These are phyloP conservation scores for Stomatorhinus ivindoensis DNA, from an alignment of 2,113 vertebrate genomes.

Conservation along the genomic window DNA sequence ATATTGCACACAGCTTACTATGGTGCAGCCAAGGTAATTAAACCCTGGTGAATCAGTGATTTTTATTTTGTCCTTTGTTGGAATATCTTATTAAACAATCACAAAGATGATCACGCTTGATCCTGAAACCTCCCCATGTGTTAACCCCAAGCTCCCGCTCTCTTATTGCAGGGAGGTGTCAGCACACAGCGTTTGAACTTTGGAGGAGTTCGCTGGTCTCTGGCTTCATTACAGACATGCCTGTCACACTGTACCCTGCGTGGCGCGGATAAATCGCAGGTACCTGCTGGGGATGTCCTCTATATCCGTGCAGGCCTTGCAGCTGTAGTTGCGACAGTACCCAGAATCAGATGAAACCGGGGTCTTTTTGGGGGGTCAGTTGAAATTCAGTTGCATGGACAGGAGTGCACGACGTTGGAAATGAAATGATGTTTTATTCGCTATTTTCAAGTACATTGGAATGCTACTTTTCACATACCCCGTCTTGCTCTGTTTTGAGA, in stretches of 20 bases:
- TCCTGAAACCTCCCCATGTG: not conserved
- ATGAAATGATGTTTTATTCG: not conserved
- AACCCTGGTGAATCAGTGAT: slow-evolving; percentile 9
- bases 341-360: not conserved
- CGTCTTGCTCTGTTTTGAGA: not conserved
- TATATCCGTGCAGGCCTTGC: not conserved
- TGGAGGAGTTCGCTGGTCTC: not conserved
- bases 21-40: slow-evolving; percentile 20
- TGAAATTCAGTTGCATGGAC: not conserved
- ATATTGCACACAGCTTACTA: not conserved
- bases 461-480: not conserved
- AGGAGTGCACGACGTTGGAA: not conserved
- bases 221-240: not conserved
- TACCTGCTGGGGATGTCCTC: not conserved
- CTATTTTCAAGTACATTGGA: not conserved
- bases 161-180: not conserved
- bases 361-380: not conserved
- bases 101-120: not conserved
- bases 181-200: not conserved
- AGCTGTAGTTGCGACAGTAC: not conserved
- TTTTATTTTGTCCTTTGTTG: slow-evolving; percentile 4
- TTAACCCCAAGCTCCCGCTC: not conserved
- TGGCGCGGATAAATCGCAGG: not conserved
- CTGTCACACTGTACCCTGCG: not conserved
- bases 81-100: slow-evolving; percentile 6